Base-by-base conservation (phyloP, 1,140 invertebrate species). In the Plectrocnemia conspersa region DNA sequence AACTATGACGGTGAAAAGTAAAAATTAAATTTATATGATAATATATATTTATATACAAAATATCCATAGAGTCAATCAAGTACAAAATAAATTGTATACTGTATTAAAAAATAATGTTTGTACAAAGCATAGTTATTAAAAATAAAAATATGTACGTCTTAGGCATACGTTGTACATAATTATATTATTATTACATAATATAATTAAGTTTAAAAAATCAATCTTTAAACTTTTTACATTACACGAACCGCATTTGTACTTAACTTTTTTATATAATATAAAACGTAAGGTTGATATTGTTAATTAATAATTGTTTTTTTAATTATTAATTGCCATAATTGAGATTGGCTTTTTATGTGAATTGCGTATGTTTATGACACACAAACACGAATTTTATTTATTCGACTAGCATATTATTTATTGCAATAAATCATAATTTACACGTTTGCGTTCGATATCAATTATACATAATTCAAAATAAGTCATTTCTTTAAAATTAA, bases 41-140 rank as follows among this genome's bases (percentile, higher is more conserved):
- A 50, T 50, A n/a, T n/a, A 50, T 50, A 38, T 50, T 38, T 50
- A 50, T n/a, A n/a, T 50, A 50, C 47, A 38, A 50, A 50, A 50
- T 50, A 50, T 50, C 33, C 47, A 50, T 50, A 50, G 47, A 50
- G 47, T 50, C 47, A 50, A 50, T 50, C 47, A 50, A 50, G 47
- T 50, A 50, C 47, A 50, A 50, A n/a, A 50, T 50, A 50, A 50
- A 27, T 33, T 50, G 47, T 50, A 50, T 50, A 50, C 47, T 50
- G 47, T 50, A 50, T 50, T 50, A 50, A 50, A 50, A 45, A 50
- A n/a, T n/a, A 50, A 50, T 50, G 40, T 50, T 50, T 50, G 47
- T 50, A 50, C 47, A 50, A 50, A 50, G 47, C 33, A 50, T 50
- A 50, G 47, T 38, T 50, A 24, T 50, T 21, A 50, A 33, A 24